phyloP scores from a whole-genome alignment of 2,797 vertebrate genomes.

The Menidia menidia region DNA sequence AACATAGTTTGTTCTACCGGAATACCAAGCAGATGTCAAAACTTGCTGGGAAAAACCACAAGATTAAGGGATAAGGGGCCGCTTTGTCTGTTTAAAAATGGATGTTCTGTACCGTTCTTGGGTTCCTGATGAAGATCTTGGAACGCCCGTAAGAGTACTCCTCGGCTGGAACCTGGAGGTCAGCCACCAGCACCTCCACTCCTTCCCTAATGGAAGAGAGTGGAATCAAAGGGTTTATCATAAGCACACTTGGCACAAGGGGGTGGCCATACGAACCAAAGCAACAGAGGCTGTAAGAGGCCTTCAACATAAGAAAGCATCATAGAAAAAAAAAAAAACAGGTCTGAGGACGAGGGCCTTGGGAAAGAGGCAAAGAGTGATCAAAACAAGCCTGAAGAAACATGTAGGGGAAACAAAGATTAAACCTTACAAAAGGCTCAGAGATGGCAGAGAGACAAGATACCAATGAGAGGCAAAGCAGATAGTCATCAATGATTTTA shows the following conservation, averaged over 20 bases:
- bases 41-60: neutral
- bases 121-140: slow-evolving; percentile 99
- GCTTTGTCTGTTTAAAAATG: neutral
- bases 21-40: slow-evolving; percentile 28
- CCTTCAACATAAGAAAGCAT: neutral
- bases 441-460: slow-evolving; percentile 33
- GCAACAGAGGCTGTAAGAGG: neutral
- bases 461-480: slow-evolving; percentile 18
- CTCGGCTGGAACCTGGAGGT: slow-evolving; percentile 88
- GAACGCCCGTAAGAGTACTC: slow-evolving; percentile 95
- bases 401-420: slow-evolving; percentile 9
- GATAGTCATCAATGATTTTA: slow-evolving; percentile 57
- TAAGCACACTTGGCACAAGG: slow-evolving; percentile 20
- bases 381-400: slow-evolving; percentile 11
- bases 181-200: slow-evolving; percentile 91
- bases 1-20: slow-evolving; percentile 18
- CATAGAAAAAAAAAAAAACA: neutral
- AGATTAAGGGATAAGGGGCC: neutral
- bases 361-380: neutral
- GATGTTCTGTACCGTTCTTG: slow-evolving; percentile 89
- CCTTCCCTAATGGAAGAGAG: slow-evolving; percentile 85
- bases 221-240: slow-evolving; percentile 34
- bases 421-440: slow-evolving; percentile 31
- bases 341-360: neutral
- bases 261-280: slow-evolving; percentile 22